phyloP scores from a whole-genome alignment of 1,140 invertebrate species.

The Gryon sp. region DNA sequence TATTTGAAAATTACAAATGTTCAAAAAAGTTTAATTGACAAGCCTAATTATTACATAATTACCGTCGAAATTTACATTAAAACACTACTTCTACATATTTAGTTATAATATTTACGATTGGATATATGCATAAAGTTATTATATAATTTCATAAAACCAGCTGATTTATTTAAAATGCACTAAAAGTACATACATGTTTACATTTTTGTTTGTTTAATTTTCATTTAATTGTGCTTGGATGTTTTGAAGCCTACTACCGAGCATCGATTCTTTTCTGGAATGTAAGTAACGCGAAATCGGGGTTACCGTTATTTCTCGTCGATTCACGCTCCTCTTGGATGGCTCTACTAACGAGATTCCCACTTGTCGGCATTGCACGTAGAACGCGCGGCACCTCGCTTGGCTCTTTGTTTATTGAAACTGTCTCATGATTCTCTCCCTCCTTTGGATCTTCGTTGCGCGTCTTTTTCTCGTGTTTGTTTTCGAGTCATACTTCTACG shows the following conservation, averaged over 20 bases:
- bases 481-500: constrained; percentile 9
- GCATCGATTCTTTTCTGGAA: constrained; percentile 52
- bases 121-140: too few relatives aligned
- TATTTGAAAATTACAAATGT: too few relatives aligned
- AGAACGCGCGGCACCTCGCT: constrained; percentile 40
- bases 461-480: constrained; percentile 17
- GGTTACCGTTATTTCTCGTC: constrained; percentile 58
- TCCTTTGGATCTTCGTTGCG: not conserved
- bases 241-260: constrained; percentile 12
- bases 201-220: too few relatives aligned
- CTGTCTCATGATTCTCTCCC: constrained; percentile 38
- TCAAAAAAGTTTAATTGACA: too few relatives aligned
- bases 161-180: too few relatives aligned
- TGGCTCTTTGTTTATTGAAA: constrained; percentile 48
- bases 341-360: constrained; percentile 59
- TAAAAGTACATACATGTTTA: too few relatives aligned
- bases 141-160: too few relatives aligned
- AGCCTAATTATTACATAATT: too few relatives aligned
- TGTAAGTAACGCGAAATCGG: constrained; percentile 65
- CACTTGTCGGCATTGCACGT: constrained; percentile 43
- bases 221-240: too few relatives aligned
- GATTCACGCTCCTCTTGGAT: constrained; percentile 65
- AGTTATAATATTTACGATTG: too few relatives aligned
- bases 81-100: too few relatives aligned
- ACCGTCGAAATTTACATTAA: too few relatives aligned